Conservation (phyloP, 2,888 invertebrate genomes). For the Papilio demoleus region DNA sequence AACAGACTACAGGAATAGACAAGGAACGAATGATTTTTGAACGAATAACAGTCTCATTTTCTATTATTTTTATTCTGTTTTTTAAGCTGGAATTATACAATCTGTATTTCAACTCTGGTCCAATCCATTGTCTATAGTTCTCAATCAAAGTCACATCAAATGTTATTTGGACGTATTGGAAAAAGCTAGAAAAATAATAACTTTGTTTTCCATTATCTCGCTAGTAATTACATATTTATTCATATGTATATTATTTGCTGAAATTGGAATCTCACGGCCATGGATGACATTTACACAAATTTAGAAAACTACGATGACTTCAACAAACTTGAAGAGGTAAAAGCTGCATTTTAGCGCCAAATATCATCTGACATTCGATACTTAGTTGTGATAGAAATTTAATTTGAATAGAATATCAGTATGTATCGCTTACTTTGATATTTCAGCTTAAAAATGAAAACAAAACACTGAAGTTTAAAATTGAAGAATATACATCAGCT, state of each 20-base stretch:
- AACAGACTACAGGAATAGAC: constrained; percentile 22
- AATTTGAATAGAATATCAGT: constrained; percentile 17
- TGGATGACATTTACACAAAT: constrained; percentile 70
- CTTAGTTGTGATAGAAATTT: constrained; percentile 12
- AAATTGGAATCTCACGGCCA: constrained; percentile 42
- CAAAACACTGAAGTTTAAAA: constrained; percentile 60
- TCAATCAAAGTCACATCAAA: constrained; percentile 35
- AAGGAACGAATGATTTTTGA: constrained; percentile 28
- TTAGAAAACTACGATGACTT: constrained; percentile 72
- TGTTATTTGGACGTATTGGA: constrained; percentile 7
- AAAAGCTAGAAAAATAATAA: constrained; percentile 20
- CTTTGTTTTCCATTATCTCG: constrained; percentile 3
- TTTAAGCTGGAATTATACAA: background rate
- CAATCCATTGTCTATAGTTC: constrained; percentile 24
- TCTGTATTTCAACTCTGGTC: background rate
- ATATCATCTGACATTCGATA: constrained; percentile 46
- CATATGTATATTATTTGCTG: background rate
- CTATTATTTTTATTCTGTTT: constrained; percentile 12
- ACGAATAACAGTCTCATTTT: constrained; percentile 3
- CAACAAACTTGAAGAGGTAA: constrained; percentile 63
- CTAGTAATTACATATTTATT: constrained; percentile 10
- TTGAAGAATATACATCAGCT: constrained; percentile 60
- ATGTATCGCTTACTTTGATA: constrained; percentile 21
- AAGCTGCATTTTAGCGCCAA: constrained; percentile 69
- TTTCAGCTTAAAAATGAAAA: constrained; percentile 72